phyloP scores from a whole-genome alignment of 1,140 invertebrate genomes.

The Drosophila simulans region DNA sequence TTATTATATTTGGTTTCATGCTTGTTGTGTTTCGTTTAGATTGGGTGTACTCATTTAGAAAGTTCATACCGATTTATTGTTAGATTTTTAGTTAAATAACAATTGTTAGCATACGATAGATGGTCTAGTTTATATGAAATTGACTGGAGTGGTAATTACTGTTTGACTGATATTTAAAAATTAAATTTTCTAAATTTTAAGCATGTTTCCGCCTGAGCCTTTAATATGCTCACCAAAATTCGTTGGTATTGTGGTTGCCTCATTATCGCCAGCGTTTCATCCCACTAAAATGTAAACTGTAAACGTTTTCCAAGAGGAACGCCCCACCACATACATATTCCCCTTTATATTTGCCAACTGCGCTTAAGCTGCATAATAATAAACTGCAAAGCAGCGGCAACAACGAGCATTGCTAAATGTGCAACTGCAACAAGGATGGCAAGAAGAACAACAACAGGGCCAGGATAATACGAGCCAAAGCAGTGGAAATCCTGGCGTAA shows the following conservation, averaged over 20 bases:
- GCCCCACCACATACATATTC: conserved; percentile 22
- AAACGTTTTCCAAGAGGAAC: conserved; percentile 41
- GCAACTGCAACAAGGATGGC: conserved; percentile 18
- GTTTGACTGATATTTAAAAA: neutral
- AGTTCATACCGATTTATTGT: no score
- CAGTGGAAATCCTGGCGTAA: conserved; percentile 74
- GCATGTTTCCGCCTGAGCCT: neutral
- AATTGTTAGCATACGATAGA: no score
- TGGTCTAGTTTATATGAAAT: neutral
- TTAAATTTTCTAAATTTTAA: neutral
- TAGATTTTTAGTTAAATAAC: no score
- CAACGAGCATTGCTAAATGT: conserved; percentile 48
- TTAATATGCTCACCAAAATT: neutral
- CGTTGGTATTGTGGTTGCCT: conserved; percentile 9
- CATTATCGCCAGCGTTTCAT: conserved; percentile 28
- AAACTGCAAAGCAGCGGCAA: conserved; percentile 44
- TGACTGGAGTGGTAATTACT: neutral
- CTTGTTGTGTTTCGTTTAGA: conserved; percentile 1
- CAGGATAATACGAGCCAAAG: conserved; percentile 44
- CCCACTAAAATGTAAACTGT: conserved; percentile 28
- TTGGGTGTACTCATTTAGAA: neutral
- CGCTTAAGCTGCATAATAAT: conserved; percentile 52
- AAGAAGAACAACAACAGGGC: conserved; percentile 17
- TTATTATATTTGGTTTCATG: neutral
- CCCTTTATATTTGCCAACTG: conserved; percentile 51